Evolutionary conservation across 2,888 invertebrate species (phyloP).

Genomic region (Drosophila bunnanda): DNA sequence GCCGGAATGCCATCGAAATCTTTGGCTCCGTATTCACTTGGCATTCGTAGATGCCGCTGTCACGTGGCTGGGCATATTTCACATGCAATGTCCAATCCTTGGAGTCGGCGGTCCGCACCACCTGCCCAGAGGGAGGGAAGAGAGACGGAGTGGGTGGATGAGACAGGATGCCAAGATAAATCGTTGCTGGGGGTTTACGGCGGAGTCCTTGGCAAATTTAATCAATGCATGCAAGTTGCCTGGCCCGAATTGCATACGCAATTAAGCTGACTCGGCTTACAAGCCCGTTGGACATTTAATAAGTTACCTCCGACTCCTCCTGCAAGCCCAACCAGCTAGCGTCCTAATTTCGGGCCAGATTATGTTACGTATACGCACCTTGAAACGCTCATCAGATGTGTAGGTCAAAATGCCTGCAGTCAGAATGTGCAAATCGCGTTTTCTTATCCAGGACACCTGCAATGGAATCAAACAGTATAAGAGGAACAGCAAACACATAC

Average conservation of each 20-base stretch:
- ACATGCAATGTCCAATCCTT: conserved; percentile 96
- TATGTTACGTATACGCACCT: conserved; percentile 85
- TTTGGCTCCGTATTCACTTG: conserved; percentile 92
- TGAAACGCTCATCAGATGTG: conserved; percentile 94
- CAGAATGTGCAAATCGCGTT: conserved; percentile 94
- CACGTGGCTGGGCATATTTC: conserved; percentile 93
- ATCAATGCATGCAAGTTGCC: conserved; percentile 71
- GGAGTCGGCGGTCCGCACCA: conserved; percentile 88
- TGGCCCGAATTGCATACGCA: conserved; percentile 69
- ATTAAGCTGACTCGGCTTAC: conserved; percentile 72
- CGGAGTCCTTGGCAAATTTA: conserved; percentile 70
- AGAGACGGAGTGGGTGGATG: conserved; percentile 7
- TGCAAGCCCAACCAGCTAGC: background rate
- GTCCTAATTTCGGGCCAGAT: conserved; percentile 48
- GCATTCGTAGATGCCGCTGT: conserved; percentile 89
- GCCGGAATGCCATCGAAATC: conserved; percentile 93
- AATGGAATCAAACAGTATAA: conserved; percentile 46
- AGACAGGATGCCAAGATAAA: conserved; percentile 64
- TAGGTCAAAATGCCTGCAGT: conserved; percentile 94
- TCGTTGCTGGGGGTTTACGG: conserved; percentile 30
- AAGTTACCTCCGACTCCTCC: conserved; percentile 32
- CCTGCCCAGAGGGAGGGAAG: conserved; percentile 62
- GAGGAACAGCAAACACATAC: background rate
- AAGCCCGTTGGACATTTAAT: conserved; percentile 69
- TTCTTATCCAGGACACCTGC: conserved; percentile 94